These are phyloP conservation scores for Sebastes ruberrimus DNA, from an alignment of 2,797 vertebrate species.

Conservation along the genomic window DNA sequence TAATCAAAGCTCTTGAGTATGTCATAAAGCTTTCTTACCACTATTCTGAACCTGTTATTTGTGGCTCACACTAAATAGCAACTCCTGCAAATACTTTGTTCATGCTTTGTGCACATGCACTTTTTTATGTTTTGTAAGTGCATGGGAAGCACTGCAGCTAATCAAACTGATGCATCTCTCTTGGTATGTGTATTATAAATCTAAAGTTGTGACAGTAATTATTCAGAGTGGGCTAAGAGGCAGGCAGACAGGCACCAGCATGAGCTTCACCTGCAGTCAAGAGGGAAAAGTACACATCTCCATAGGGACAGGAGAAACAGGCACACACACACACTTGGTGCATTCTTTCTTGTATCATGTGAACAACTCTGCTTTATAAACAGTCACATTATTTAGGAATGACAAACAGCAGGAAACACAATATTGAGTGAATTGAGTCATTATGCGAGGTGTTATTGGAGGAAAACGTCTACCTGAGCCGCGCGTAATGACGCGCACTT, in stretches of 20 bases:
- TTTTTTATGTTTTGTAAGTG: conserved; percentile 20
- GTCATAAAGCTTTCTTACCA: not conserved
- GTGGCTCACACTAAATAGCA: not conserved
- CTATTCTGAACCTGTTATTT: not conserved
- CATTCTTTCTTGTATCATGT: not conserved
- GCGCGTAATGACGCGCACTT: conserved; percentile 55
- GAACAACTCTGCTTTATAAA: not conserved
- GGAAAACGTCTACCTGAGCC: not conserved
- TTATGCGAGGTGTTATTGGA: not conserved
- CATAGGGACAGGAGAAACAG: conserved; percentile 9
- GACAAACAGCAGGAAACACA: not conserved
- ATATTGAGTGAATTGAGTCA: not conserved
- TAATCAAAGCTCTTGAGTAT: not conserved
- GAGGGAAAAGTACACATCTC: conserved; percentile 3
- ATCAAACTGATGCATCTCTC: not conserved
- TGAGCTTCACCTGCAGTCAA: conserved; percentile 20
- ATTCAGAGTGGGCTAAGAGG: not conserved
- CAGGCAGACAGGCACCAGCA: conserved; percentile 36
- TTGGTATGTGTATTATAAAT: conserved; percentile 18
- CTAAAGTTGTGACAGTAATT: conserved; percentile 18
- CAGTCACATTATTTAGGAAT: not conserved
- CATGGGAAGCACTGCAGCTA: not conserved
- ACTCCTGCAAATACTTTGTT: not conserved
- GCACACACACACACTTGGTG: not conserved
- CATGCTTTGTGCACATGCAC: not conserved